Base-by-base conservation (phyloP, 2,113 vertebrate species). In the Anolis carolinensis region DNA sequence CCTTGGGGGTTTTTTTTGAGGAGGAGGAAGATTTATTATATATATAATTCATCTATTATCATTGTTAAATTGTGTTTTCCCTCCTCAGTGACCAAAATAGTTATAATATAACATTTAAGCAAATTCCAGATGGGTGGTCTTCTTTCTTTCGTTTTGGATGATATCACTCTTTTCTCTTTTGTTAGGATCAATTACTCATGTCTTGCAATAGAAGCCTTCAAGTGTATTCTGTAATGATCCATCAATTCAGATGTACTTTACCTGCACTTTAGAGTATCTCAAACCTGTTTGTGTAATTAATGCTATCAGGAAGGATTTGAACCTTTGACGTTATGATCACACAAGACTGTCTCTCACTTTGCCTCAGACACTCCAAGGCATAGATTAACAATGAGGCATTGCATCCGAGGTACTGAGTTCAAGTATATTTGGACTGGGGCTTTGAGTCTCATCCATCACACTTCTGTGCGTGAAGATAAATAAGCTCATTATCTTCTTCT, bases 91-190 rank as follows among this genome's bases (percentile, higher is more conserved):
- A 87, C 86, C 89, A 93, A 92, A 92, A 88, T 86, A 87, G 89
- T 76, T 81, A 86, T 52, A 82, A 93, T 85, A 92, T 93, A 93
- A 94, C 75, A 48, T 83, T 75, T 84, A 84, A 89, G 65, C 21
- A 86, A 72, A 4, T 36, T 34, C 84, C 88, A 87, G 86, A 85
- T 93, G 93, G 93, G 93, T 95, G 92, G 89, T 95, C 92, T 85
- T 86, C 75, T 25, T 52, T 93, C 10, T 14, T 55, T 14, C 2
- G 4, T 55, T 55, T 10, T 55, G 4, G 14, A 14, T 55, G 14
- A 55, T 55, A 55, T 55, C 13, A 14, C 13, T 14, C 78, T 78
- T 90, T 88, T 82, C 81, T 88, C 90, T 87, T 94, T 87, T 93
- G 92, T 92, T 95, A 93, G 90, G 86, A 91, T 82, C 91, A 34